Conservation (phyloP, 2,113 vertebrate genomes). For the Elgaria multicarinata region DNA sequence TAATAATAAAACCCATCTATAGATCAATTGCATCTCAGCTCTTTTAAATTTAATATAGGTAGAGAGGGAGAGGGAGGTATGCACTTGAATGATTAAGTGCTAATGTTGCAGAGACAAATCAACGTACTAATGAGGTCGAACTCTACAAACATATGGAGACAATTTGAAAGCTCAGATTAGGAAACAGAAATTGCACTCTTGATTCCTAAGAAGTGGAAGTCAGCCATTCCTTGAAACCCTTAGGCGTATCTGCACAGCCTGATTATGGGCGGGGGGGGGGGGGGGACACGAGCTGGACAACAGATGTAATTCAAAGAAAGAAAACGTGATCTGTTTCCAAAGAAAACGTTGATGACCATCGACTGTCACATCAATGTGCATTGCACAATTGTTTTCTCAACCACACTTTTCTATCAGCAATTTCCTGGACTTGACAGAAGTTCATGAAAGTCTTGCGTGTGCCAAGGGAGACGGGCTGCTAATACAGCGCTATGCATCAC, state of each 20-base stretch:
- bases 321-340: not conserved
- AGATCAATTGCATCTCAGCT: not conserved
- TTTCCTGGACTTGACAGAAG: not conserved
- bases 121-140: conserved; percentile 15
- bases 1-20: not conserved
- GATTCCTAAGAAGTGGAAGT: conserved; percentile 3
- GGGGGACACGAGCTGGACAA: not conserved
- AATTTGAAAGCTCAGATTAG: not conserved
- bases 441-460: not conserved
- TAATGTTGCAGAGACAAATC: not conserved
- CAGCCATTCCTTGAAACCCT: not conserved
- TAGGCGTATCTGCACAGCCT: not conserved
- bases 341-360: not conserved
- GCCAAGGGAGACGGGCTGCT: not conserved
- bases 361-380: rapidly evolving
- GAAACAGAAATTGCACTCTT: conserved; percentile 30
- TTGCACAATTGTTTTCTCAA: not conserved
- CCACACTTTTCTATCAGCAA: not conserved
- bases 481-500: not conserved
- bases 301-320: not conserved
- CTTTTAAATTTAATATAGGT: not conserved
- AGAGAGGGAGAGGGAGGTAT: not conserved
- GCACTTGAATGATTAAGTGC: not conserved
- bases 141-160: conserved; percentile 9
- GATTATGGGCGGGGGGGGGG: not conserved